Percentiles rank a stretch among this genome's conserved stretches.
phyloP scores from a whole-genome alignment of 1,140 invertebrate genomes.

The Plectus sambesii region DNA sequence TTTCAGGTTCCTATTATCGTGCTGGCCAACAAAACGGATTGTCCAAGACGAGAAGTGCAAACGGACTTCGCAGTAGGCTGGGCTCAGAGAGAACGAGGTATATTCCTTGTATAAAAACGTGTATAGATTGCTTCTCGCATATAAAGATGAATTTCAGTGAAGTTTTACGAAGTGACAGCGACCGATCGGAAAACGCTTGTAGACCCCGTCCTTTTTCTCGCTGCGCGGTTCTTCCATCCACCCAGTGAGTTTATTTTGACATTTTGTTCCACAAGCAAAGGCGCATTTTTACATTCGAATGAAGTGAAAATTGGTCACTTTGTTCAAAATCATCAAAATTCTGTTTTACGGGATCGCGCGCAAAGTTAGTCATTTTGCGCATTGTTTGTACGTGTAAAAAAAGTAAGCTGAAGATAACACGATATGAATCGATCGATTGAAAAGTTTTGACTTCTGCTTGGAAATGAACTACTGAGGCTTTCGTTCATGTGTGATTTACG shows the following conservation, averaged over 20 bases:
- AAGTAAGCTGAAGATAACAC: no score
- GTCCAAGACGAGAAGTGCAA: slow-evolving; percentile 29
- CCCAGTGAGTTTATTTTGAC: slow-evolving; percentile 37
- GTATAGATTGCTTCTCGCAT: no score
- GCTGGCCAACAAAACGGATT: slow-evolving; percentile 34
- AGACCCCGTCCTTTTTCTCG: slow-evolving; percentile 38
- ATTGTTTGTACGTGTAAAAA: no score
- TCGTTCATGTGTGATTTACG: not conserved
- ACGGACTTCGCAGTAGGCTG: slow-evolving; percentile 32
- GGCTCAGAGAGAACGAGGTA: slow-evolving; percentile 34
- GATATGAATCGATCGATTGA: no score
- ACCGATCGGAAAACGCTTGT: slow-evolving; percentile 33
- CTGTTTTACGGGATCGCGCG: slow-evolving; percentile 2
- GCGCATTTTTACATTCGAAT: no score
- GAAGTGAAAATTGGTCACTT: no score
- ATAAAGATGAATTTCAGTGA: no score
- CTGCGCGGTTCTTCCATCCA: slow-evolving; percentile 36
- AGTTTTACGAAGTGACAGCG: slow-evolving; percentile 32
- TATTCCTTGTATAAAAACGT: no score
- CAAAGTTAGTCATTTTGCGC: no score
- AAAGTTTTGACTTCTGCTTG: no score
- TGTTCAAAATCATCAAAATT: slow-evolving; percentile 1
- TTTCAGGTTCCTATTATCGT: slow-evolving; percentile 34
- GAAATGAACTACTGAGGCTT: no score
- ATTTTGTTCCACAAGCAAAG: no score